These are phyloP conservation scores for Eleginops maclovinus DNA, from an alignment of 2,113 vertebrate genomes.

Conservation along the genomic window DNA sequence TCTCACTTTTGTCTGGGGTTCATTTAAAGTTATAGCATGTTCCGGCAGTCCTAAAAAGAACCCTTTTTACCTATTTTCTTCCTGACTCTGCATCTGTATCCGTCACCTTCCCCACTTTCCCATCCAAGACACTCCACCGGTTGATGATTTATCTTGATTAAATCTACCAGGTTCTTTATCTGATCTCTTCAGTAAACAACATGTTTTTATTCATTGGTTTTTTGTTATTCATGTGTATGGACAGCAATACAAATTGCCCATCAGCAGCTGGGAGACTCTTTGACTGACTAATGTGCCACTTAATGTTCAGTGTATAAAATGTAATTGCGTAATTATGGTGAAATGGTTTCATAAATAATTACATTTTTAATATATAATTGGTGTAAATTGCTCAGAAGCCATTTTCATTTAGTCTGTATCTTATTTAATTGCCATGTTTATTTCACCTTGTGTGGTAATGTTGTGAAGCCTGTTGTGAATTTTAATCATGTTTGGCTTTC, in stretches of 20 bases:
- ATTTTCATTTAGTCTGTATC: background rate
- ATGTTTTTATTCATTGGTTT: constrained; percentile 43
- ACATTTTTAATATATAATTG: constrained; percentile 5
- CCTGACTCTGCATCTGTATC: constrained; percentile 19
- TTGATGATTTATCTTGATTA: constrained; percentile 69
- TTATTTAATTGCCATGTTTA: constrained; percentile 5
- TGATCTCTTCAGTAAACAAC: constrained; percentile 53
- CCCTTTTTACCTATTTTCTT: background rate
- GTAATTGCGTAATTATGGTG: background rate
- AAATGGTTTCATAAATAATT: constrained; percentile 3
- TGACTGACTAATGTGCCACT: constrained; percentile 1
- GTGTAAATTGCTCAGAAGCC: background rate
- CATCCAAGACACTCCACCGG: constrained; percentile 15
- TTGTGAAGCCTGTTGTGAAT: background rate
- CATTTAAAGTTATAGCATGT: background rate
- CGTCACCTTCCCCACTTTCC: constrained; percentile 16
- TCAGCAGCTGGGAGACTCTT: background rate
- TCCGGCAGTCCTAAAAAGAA: background rate
- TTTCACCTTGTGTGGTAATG: background rate
- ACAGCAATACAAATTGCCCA: constrained; percentile 40
- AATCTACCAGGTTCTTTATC: constrained; percentile 63
- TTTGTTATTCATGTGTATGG: constrained; percentile 4
- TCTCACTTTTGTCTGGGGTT: background rate
- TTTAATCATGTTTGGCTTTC: background rate
- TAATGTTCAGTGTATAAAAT: background rate